Evolutionary conservation across 2,888 invertebrate genomes (phyloP).

Genomic region (Mantis religiosa): DNA sequence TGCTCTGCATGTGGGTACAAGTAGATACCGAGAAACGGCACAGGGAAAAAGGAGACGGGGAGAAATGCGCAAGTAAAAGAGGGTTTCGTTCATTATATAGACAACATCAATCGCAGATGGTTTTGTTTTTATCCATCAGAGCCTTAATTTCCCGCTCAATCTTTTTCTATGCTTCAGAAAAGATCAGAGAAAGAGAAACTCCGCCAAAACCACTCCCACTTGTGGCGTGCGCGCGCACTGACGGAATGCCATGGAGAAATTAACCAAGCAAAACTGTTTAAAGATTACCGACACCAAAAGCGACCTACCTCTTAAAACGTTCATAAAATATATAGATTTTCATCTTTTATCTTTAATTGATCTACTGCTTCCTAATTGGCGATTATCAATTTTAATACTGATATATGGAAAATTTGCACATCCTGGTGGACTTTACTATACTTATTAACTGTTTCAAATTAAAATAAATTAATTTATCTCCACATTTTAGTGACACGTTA

Average conservation of each 20-base stretch:
- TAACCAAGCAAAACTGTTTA: background rate
- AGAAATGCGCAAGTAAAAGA: background rate
- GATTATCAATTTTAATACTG: too few species aligned
- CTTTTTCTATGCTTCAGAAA: background rate
- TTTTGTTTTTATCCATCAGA: conserved; percentile 21
- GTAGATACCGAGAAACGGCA: background rate
- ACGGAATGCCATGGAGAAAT: background rate
- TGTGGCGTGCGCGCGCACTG: background rate
- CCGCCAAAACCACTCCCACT: background rate
- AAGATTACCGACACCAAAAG: background rate
- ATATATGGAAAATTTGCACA: too few species aligned
- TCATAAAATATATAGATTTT: background rate
- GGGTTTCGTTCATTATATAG: conserved; percentile 2
- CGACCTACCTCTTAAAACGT: background rate
- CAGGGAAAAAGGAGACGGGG: background rate
- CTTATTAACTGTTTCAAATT: too few species aligned
- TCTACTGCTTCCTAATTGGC: too few species aligned
- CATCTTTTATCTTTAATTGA: too few species aligned
- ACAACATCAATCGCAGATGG: conserved; percentile 23
- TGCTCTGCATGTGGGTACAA: background rate
- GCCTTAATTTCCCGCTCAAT: conserved; percentile 13
- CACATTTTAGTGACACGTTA: too few species aligned
- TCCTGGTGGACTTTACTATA: too few species aligned
- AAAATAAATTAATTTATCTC: too few species aligned
- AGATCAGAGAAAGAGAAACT: background rate